Conservation (phyloP, 2,113 vertebrate genomes). For the Chrysemys picta region DNA sequence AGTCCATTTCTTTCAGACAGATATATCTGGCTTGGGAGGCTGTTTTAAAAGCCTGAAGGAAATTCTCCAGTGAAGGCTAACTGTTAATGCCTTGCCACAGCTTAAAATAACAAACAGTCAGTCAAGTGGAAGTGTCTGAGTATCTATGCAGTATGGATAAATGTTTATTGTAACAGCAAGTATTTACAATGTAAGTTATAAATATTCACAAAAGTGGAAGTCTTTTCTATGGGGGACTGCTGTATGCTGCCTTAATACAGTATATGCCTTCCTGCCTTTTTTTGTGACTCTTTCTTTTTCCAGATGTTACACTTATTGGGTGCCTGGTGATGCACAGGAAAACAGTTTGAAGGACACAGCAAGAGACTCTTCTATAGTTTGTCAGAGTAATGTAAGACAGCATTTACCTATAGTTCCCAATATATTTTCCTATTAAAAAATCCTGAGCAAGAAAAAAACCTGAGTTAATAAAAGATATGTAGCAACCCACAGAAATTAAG, state of each 20-base stretch:
- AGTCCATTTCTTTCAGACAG: background rate
- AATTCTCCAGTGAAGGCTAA: background rate
- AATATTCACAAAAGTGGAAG: background rate
- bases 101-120: background rate
- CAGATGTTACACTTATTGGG: rapidly evolving
- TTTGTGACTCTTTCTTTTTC: background rate
- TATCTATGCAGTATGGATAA: background rate
- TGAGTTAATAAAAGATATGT: background rate
- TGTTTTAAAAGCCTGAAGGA: background rate
- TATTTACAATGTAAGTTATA: background rate
- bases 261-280: background rate
- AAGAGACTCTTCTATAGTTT: background rate
- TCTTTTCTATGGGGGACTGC: background rate
- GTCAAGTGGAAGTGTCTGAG: background rate
- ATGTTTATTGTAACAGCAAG: background rate
- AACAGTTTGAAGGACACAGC: background rate
- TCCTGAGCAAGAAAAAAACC: background rate
- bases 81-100: background rate
- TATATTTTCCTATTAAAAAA: background rate
- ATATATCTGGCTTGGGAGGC: background rate
- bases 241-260: background rate
- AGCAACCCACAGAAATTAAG: background rate
- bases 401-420: background rate
- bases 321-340: background rate
- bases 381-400: background rate